phyloP scores from a whole-genome alignment of 2,113 vertebrate species.

The Acinonyx jubatus region DNA sequence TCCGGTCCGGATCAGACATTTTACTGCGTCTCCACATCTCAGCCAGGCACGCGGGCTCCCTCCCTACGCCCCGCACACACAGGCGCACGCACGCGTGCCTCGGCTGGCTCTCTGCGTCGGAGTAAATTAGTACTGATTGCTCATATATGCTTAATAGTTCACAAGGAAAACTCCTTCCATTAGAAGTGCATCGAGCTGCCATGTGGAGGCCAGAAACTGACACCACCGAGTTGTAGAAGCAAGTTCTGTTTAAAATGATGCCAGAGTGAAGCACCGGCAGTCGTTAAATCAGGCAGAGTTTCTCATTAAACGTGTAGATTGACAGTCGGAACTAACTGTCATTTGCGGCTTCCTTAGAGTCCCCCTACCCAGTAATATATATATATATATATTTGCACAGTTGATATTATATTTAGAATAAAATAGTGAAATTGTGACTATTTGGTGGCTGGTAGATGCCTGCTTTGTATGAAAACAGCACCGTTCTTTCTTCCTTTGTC shows the following conservation, averaged over 20 bases:
- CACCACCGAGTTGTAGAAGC: conserved; percentile 56
- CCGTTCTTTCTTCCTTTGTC: conserved; percentile 26
- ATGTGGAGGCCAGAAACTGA: conserved; percentile 68
- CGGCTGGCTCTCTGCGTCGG: conserved; percentile 52
- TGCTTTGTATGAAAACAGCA: conserved; percentile 27
- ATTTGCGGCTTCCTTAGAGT: conserved; percentile 66
- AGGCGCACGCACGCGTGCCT: background rate
- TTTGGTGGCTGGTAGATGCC: background rate
- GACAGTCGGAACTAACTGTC: conserved; percentile 83
- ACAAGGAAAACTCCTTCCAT: conserved; percentile 70
- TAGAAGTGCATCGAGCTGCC: conserved; percentile 61
- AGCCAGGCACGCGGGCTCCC: background rate
- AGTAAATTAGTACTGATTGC: conserved; percentile 79
- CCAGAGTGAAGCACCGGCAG: conserved; percentile 75
- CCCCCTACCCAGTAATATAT: conserved; percentile 30
- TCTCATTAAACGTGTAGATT: conserved; percentile 87
- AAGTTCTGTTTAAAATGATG: conserved; percentile 78
- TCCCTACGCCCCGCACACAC: accelerated
- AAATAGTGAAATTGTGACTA: conserved; percentile 49
- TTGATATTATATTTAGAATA: conserved; percentile 75
- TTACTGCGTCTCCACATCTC: conserved; percentile 56
- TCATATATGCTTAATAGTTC: conserved; percentile 75
- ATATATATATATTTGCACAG: background rate
- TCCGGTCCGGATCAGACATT: conserved; percentile 72
- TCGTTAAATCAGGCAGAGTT: conserved; percentile 84